Evolutionary conservation across 2,797 vertebrate genomes (phyloP).

Genomic region (Pipistrellus nathusii): DNA sequence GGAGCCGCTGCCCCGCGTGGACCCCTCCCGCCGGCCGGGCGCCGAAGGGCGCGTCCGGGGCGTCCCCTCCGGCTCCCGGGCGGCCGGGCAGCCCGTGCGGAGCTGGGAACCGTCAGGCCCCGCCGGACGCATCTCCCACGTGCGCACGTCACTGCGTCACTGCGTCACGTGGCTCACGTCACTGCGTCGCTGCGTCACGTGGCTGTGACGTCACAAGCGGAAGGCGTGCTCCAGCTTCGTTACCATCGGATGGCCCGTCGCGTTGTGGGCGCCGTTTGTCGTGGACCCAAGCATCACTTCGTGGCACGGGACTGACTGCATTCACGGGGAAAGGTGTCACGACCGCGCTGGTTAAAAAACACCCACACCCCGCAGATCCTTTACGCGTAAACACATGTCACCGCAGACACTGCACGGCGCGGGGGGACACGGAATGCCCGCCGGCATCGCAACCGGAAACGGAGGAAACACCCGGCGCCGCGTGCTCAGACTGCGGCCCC

Average conservation of each 20-base stretch:
- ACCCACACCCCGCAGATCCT: neutral
- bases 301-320: neutral
- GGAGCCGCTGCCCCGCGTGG: too few relatives aligned
- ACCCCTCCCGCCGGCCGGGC: too few relatives aligned
- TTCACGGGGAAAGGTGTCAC: neutral
- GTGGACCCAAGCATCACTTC: rapidly evolving
- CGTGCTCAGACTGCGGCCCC: too few relatives aligned
- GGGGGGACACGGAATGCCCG: neutral
- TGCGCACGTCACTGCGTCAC: too few relatives aligned
- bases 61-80: too few relatives aligned
- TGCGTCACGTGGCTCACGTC: neutral
- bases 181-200: too few relatives aligned
- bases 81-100: too few relatives aligned
- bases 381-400: neutral
- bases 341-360: neutral
- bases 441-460: neutral
- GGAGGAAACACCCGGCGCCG: neutral
- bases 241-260: too few relatives aligned
- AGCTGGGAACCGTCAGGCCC: rapidly evolving
- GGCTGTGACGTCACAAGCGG: neutral
- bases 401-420: rapidly evolving
- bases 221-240: neutral
- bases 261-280: rapidly evolving
- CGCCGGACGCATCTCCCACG: too few relatives aligned
- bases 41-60: too few relatives aligned